Percentiles rank a stretch among this genome's conserved stretches.
phyloP scores from a whole-genome alignment of 2,888 invertebrate species.

The Macrophya annulata region DNA sequence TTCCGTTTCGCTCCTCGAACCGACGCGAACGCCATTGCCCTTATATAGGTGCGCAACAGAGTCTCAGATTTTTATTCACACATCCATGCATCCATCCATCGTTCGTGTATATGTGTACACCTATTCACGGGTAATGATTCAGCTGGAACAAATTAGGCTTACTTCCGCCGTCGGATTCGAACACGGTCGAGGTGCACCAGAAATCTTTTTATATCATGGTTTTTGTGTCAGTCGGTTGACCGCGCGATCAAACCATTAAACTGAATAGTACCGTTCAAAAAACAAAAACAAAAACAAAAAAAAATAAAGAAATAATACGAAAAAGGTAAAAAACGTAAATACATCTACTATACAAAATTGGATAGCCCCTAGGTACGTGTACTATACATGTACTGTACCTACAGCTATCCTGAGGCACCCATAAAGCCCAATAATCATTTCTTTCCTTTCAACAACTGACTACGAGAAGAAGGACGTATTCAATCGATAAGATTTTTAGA shows the following conservation, averaged over 20 bases:
- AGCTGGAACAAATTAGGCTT: slow-evolving; percentile 54
- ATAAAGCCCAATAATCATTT: not conserved
- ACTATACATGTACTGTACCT: not conserved
- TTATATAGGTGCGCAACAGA: slow-evolving; percentile 27
- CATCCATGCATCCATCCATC: not conserved
- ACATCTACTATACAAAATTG: not conserved
- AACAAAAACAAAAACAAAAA: not conserved
- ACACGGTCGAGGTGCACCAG: slow-evolving; percentile 51
- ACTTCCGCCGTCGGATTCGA: slow-evolving; percentile 49
- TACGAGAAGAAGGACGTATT: not conserved
- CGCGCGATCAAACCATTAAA: slow-evolving; percentile 52
- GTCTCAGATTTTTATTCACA: slow-evolving; percentile 26
- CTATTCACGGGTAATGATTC: slow-evolving; percentile 48
- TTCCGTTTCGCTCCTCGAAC: slow-evolving; percentile 45
- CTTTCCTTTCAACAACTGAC: not conserved
- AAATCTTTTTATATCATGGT: slow-evolving; percentile 48
- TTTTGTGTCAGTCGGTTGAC: slow-evolving; percentile 47
- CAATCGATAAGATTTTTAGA: slow-evolving; percentile 13
- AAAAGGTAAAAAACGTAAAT: not conserved
- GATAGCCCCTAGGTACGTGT: not conserved
- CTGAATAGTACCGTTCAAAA: slow-evolving; percentile 38
- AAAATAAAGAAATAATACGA: not conserved
- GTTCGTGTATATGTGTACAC: not conserved
- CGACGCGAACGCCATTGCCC: not conserved
- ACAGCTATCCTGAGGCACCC: not conserved